Evolutionary conservation across 2,888 invertebrate genomes (phyloP).

Genomic region (Amitus sp.): DNA sequence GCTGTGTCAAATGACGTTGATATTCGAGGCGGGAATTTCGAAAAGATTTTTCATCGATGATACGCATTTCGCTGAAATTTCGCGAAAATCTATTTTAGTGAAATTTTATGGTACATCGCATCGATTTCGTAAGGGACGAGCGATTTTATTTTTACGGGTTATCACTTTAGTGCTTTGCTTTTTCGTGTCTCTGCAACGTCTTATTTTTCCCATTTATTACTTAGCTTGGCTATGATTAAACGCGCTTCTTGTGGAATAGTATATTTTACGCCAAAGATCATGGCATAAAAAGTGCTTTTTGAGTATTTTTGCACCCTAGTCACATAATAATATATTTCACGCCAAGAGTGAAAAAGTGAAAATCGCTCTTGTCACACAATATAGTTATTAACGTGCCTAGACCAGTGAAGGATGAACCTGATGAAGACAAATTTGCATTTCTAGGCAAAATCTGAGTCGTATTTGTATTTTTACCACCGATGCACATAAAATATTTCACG

Average conservation of each 20-base stretch:
- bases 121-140: constrained; percentile 46
- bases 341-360: too few species aligned
- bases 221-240: constrained; percentile 4
- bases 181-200: constrained; percentile 54
- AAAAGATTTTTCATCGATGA: background rate
- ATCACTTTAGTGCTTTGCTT: constrained; percentile 65
- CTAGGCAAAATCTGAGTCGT: too few species aligned
- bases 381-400: too few species aligned
- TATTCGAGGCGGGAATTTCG: background rate
- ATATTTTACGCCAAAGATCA: background rate
- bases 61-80: constrained; percentile 5
- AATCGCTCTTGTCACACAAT: too few species aligned
- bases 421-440: too few species aligned
- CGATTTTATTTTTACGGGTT: constrained; percentile 60
- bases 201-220: constrained; percentile 33
- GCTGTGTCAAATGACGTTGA: background rate
- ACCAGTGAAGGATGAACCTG: too few species aligned
- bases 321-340: too few species aligned
- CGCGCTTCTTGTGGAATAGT: too few species aligned
- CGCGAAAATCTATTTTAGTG: background rate
- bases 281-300: background rate
- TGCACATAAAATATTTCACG: too few species aligned
- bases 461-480: too few species aligned
- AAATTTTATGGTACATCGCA: constrained; percentile 22
- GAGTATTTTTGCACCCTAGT: too few species aligned